Evolutionary conservation across 1,140 invertebrate species (phyloP), one percentile per base, ranked within the genome.

Genomic region (Drosophila triauraria): DNA sequence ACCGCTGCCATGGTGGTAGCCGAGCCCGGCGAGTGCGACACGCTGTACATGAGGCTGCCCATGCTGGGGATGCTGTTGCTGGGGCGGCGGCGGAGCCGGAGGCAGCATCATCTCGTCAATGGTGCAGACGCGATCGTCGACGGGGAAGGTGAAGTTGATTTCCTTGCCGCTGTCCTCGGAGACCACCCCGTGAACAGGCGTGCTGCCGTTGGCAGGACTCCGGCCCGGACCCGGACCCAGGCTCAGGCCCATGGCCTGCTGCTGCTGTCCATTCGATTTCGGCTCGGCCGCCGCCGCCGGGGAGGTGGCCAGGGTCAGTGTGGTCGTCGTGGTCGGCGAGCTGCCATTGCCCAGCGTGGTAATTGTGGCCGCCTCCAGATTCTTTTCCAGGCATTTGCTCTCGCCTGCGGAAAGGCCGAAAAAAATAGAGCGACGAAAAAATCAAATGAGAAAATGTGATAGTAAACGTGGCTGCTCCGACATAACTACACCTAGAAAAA

Each of bases 81-180:
- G 54, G 2, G 80, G 81, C n/a, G 87, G 85, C 23, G 90, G 80
- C 10, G 92, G 85, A 23, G 91, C 74, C 32, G 91, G 79, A 1
- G 90, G 86, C 56, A 91, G 47, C 7, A 92, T 76, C 38, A 93
- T 62, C 23, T 93, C 92, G 72, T 93, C 92, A 71, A 93, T 92
- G 30, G 92, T 93, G 67, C 92, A 93, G 35, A 93, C 92, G 30
- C 91, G 90, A 82, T 93, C 92, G 46, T 92, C 92, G 38, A 93
- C 88, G 65, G 91, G 92, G 64, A 93, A 93, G 43, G 90, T 93
- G 53, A 93, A 93, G 83, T 91, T 93, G 44, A 92, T 93, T 80
- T 93, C 92, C 54, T 91, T 93, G 59, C 78, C 78, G 32, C 46
- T 68, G 27, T 77, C 72, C 25, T 85, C 88, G 40, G 62, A 25